These are phyloP conservation scores for Tragelaphus buxtoni DNA, from an alignment of 2,113 vertebrate species.

Conservation along the genomic window DNA sequence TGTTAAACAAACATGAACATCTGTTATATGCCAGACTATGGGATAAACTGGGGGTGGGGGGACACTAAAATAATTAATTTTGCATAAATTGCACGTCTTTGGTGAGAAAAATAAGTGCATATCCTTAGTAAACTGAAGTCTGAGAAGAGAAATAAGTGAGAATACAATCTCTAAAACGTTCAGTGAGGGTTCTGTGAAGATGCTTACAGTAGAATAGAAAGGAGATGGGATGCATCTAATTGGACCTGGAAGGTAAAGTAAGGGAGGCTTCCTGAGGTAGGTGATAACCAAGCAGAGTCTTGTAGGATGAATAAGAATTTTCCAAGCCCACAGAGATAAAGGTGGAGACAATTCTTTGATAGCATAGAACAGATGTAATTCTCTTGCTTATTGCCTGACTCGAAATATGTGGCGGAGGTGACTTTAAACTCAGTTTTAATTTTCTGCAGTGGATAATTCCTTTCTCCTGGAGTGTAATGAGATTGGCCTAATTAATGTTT, in stretches of 20 bases:
- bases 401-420: background rate
- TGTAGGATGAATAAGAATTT: background rate
- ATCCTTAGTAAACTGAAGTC: background rate
- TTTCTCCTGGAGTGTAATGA: background rate
- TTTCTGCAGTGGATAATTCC: constrained; percentile 1
- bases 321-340: background rate
- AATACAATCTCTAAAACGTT: background rate
- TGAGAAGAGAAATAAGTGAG: background rate
- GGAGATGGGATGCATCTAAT: background rate
- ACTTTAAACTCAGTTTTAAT: background rate
- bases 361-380: background rate
- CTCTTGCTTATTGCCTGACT: background rate
- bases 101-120: background rate
- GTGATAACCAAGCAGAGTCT: background rate
- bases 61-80: background rate
- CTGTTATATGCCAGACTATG: background rate
- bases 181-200: background rate
- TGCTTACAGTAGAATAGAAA: background rate
- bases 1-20: background rate
- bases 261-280: background rate
- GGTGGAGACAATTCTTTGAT: background rate
- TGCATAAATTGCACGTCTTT: background rate
- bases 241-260: background rate
- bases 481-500: constrained; percentile 35
- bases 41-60: background rate